phyloP scores from a whole-genome alignment of 2,113 vertebrate genomes.

The Thalassarche chlororhynchos region DNA sequence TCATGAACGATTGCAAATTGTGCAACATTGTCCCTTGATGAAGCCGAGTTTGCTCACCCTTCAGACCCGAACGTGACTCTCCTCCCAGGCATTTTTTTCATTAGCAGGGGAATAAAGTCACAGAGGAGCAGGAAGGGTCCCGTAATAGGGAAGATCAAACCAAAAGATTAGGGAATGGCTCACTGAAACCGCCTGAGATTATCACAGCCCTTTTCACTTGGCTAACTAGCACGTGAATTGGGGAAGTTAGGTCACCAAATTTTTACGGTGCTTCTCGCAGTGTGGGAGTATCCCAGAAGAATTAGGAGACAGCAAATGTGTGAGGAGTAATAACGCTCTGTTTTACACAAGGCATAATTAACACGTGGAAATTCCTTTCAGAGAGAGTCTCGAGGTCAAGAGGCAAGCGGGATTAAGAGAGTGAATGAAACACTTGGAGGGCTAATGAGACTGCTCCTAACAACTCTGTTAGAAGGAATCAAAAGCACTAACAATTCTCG shows the following conservation, averaged over 20 bases:
- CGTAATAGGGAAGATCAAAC: neutral
- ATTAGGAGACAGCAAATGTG: neutral
- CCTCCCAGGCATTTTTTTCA: constrained; percentile 22
- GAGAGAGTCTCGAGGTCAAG: neutral
- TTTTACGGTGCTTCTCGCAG: neutral
- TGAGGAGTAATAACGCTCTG: neutral
- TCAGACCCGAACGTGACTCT: neutral
- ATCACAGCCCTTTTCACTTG: neutral
- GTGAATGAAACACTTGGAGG: neutral
- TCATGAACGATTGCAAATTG: neutral
- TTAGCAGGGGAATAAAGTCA: constrained; percentile 18
- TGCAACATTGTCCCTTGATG: constrained; percentile 10
- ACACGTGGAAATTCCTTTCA: neutral
- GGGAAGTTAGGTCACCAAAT: neutral
- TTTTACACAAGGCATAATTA: neutral
- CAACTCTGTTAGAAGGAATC: neutral
- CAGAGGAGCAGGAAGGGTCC: neutral
- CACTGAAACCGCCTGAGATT: neutral
- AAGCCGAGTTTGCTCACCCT: neutral
- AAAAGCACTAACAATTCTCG: neutral
- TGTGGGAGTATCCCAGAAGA: constrained; percentile 6
- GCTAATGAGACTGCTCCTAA: neutral
- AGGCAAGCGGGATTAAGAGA: neutral
- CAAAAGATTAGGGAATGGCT: neutral
- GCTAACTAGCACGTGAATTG: neutral